These are phyloP conservation scores for Drosophila simulans DNA, from an alignment of 1,140 invertebrate genomes.

Conservation along the genomic window DNA sequence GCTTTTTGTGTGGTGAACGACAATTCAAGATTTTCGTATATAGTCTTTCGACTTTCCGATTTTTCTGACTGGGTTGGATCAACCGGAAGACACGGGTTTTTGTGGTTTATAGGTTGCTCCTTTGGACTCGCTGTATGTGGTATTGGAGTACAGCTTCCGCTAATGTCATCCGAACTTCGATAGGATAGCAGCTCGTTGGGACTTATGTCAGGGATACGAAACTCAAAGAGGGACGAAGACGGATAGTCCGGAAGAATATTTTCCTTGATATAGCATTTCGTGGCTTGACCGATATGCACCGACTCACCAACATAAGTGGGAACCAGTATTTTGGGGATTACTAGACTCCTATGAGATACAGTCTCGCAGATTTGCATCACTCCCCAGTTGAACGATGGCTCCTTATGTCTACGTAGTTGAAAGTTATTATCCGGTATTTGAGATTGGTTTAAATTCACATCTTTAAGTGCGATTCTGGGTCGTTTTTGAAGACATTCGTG, in stretches of 20 bases:
- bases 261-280: background rate
- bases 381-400: background rate
- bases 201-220: constrained; percentile 41
- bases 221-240: constrained; percentile 20
- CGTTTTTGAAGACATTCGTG: background rate
- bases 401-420: background rate
- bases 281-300: too few species aligned
- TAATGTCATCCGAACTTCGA: background rate
- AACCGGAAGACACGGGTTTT: constrained; percentile 1
- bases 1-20: background rate
- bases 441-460: too few species aligned
- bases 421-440: background rate
- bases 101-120: background rate
- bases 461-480: background rate
- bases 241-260: background rate
- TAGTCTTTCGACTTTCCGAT: constrained; percentile 10
- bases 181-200: background rate
- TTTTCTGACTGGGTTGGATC: constrained; percentile 33
- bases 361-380: background rate
- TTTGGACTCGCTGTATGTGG: background rate
- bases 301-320: constrained; percentile 12
- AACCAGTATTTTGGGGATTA: constrained; percentile 7
- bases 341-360: constrained; percentile 14
- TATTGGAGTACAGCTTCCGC: background rate
- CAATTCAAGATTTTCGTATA: constrained; percentile 9